phyloP scores from a whole-genome alignment of 2,888 invertebrate species.

The Macrophya alboannulata region DNA sequence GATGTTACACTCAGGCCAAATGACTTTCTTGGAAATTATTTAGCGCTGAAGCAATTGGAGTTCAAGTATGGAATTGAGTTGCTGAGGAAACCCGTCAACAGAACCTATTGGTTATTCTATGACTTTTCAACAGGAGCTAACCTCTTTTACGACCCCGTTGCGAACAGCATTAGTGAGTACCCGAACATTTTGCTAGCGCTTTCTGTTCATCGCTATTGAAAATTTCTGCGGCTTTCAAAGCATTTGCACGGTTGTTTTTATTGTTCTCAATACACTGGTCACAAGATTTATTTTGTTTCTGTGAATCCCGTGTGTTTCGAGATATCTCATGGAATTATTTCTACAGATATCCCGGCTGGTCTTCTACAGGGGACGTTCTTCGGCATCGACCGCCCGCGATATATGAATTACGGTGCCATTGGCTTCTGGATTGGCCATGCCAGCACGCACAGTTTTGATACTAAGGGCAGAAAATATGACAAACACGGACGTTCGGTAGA shows the following conservation, averaged over 20 bases:
- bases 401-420: constrained; percentile 96
- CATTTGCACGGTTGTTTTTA: background rate
- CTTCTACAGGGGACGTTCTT: constrained; percentile 97
- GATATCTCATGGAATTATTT: background rate
- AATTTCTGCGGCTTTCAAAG: background rate
- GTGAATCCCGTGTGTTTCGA: background rate
- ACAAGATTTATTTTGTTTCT: background rate
- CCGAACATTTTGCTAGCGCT: background rate
- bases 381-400: constrained; percentile 92
- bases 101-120: constrained; percentile 82
- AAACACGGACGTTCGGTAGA: constrained; percentile 94
- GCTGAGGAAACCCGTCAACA: constrained; percentile 81
- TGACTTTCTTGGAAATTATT: constrained; percentile 80
- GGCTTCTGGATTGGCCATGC: constrained; percentile 96
- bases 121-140: constrained; percentile 82
- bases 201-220: background rate
- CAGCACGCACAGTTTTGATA: constrained; percentile 95
- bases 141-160: constrained; percentile 82
- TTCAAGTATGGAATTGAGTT: constrained; percentile 81
- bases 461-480: constrained; percentile 95
- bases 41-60: constrained; percentile 81
- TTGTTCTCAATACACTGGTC: background rate
- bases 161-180: constrained; percentile 83
- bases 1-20: constrained; percentile 78
- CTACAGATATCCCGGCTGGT: constrained; percentile 94